Evolutionary conservation across 30 jellyfish, hydroid and myxozoan genomes (phyloP).

Genomic region (Pseudorhiza aurosa): DNA sequence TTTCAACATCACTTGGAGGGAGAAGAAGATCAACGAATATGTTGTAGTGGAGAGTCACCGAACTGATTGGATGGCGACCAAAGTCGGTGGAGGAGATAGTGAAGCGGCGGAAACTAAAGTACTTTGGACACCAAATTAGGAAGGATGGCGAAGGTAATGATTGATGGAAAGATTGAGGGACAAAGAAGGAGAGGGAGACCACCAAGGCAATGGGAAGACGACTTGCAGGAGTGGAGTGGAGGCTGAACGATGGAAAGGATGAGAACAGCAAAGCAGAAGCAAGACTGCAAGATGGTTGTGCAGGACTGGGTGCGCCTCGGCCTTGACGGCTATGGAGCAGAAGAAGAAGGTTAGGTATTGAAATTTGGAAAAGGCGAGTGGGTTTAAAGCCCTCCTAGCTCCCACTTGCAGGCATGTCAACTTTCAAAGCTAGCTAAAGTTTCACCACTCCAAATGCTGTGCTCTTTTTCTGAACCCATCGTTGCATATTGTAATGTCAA

Average conservation of each 20-base stretch:
- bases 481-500: no score
- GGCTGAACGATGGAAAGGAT: neutral
- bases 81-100: no score
- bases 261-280: constrained; percentile 1
- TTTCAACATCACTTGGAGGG: constrained; percentile 10
- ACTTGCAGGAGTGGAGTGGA: constrained; percentile 35
- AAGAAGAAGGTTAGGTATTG: constrained; percentile 3
- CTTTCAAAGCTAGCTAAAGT: no score
- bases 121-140: neutral
- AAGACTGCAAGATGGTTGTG: constrained; percentile 13
- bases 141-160: constrained; percentile 23
- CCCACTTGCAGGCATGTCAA: no score
- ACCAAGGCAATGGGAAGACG: constrained; percentile 23
- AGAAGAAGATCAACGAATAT: constrained; percentile 30
- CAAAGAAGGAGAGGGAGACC: constrained; percentile 41
- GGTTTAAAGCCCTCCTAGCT: no score
- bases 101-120: no score
- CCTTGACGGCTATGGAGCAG: constrained; percentile 29
- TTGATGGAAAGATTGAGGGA: constrained; percentile 21
- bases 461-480: no score
- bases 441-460: no score
- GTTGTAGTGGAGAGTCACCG: constrained; percentile 22
- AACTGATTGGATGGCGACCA: no score
- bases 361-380: no score
- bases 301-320: constrained; percentile 35